Base-by-base conservation (phyloP, 2,113 vertebrate genomes). In the Colistium nudipinnis region DNA sequence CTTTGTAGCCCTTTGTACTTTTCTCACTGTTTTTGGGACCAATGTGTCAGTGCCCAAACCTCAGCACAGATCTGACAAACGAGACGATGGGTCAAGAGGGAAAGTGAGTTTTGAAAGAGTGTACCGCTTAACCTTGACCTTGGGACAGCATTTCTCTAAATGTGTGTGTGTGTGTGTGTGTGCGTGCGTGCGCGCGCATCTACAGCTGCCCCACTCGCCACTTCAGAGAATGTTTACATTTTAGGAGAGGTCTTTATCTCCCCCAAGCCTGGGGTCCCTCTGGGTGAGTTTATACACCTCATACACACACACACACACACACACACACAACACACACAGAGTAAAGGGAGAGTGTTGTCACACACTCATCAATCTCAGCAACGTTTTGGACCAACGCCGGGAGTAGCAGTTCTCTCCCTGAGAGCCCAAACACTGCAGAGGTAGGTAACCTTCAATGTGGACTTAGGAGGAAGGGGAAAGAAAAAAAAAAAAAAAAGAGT, bases 201-300 rank as follows among this genome's bases (percentile, higher is more conserved):
- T 86, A 85, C 88, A 89, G 91, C 89, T 91, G 91, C 89, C 87
- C 84, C 47, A 79, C 82, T 88, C 79, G 56, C 84, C 90, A 91
- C 91, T 90, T 94, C 91, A 92, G 79, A 92, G 88, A 85, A 77
- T 93, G 93, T 93, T 94, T 94, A 94, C 89, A 91, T 93, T 93
- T 87, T 85, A 79, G 85, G 80, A 90, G 88, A 90, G 89, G 92
- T 91, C 89, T 93, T 93, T 93, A 94, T 93, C 93, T 91, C 83
- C 71, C 74, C 77, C 65, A 78, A 66, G 86, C 83, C 89, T 89
- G 84, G 81, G 87, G 90, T 93, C 82, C 78, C 90, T 88, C 87
- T 84, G 87, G 75, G 79, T 87, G 84, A 91, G 91, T 93, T 92
- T 93, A 93, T 87, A 92, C 79, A 93, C 71, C 52, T 17, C 30